Base-by-base conservation (phyloP, 2,888 invertebrate species). In the Biston betularia region DNA sequence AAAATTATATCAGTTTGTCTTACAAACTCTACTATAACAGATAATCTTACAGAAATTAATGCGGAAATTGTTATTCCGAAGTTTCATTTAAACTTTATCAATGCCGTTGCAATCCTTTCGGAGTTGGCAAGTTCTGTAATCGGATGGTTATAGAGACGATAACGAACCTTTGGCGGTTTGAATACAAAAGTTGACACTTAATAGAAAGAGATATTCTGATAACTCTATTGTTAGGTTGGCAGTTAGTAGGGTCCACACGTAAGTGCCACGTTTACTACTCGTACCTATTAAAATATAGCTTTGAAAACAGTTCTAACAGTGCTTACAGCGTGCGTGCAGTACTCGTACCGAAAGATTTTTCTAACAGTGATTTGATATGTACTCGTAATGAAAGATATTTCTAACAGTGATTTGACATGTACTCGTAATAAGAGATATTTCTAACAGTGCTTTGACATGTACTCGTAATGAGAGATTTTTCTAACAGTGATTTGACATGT, bases 21-120 rank as follows among this genome's bases (percentile, higher is more conserved):
- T 55, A 46, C 35, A 58, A 57, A 46, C 38, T 35, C 46, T 14
- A 48, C 14, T 12, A 48, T 46, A 33, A 33, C 79, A 78, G 82
- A 86, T 87, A 85, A 85, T 86, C 80, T 82, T 77, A 72, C 78
- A 78, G 79, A 82, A 83, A 80, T 82, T 85, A 83, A 82, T 80
- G 79, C 76, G 78, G 78, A 79, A 79, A 84, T 84, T 83, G 81
- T 82, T 81, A 84, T 80, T 81, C 77, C 80, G 76, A 78, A 78
- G 72, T 75, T 81, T 73, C 65, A 71, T 72, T 75, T 70, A 75
- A 80, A 79, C 76, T 83, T 82, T 74, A 73, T 72, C 73, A 74
- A 79, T 72, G 76, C 69, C 63, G 70, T 65, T 69, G 69, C 65
- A 73, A 77, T 74, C 73, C 75, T 77, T 74, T 77, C 59, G 58